Conservation (phyloP, 2,113 vertebrate genomes). For the Microtus richardsoni region DNA sequence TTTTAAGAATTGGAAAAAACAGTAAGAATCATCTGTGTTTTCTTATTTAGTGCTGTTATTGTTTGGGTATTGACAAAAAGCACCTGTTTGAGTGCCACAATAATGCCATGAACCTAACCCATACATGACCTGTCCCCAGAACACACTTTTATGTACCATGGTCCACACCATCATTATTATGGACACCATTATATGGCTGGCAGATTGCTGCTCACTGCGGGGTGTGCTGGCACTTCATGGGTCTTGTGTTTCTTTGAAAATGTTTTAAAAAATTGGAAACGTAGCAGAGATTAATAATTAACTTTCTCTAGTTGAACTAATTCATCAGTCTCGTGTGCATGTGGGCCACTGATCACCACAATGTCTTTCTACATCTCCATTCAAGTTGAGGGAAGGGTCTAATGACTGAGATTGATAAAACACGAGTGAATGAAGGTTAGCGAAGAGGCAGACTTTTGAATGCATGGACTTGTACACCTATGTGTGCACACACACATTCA, state of each 20-base stretch:
- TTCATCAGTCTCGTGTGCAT: background rate
- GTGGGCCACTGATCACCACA: background rate
- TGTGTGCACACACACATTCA: background rate
- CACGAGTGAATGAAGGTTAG: background rate
- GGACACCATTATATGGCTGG: background rate
- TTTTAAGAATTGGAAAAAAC: background rate
- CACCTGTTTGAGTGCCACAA: background rate
- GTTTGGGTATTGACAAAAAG: background rate
- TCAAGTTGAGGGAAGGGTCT: background rate
- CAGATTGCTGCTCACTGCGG: background rate
- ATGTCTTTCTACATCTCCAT: background rate
- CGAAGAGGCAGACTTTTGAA: background rate
- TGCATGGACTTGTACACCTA: background rate
- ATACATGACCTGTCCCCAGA: background rate
- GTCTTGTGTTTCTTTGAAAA: background rate
- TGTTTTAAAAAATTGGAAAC: background rate
- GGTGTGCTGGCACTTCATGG: background rate
- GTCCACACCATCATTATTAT: background rate
- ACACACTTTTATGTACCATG: background rate
- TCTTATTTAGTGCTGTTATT: background rate
- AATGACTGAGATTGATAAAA: conserved; percentile 2
- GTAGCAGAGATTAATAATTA: background rate
- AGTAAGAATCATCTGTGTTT: background rate
- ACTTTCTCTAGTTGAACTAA: background rate
- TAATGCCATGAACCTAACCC: background rate